Evolutionary conservation across 2,113 vertebrate species (phyloP).

Genomic region (Tragelaphus strepsiceros): DNA sequence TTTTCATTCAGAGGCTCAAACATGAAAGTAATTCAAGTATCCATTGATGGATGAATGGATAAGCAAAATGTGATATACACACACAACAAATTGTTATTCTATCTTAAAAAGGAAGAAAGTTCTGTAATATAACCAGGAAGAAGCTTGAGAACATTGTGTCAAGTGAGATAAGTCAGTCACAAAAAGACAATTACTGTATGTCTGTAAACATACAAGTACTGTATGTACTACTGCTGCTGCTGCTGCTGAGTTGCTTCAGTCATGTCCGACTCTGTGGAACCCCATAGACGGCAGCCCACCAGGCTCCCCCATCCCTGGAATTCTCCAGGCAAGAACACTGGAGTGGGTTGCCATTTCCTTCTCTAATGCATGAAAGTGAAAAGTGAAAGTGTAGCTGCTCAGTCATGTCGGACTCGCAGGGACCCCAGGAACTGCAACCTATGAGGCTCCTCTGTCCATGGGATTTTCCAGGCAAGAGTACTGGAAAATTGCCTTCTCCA

Average conservation of each 20-base stretch:
- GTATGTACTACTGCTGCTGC: not conserved
- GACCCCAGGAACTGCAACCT: too few relatives aligned
- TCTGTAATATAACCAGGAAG: not conserved
- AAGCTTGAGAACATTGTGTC: not conserved
- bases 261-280: too few relatives aligned
- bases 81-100: not conserved
- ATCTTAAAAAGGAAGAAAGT: not conserved
- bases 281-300: too few relatives aligned
- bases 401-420: rapidly evolving
- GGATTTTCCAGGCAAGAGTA: too few relatives aligned
- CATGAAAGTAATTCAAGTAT: not conserved
- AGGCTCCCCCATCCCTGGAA: too few relatives aligned
- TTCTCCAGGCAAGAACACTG: too few relatives aligned
- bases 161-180: not conserved
- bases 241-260: too few relatives aligned
- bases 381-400: too few relatives aligned
- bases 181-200: not conserved
- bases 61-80: not conserved
- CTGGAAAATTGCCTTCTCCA: too few relatives aligned
- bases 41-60: not conserved
- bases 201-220: not conserved
- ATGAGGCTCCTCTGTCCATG: too few relatives aligned
- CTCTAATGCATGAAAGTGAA: too few relatives aligned
- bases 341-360: too few relatives aligned
- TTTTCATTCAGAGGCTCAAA: not conserved